Conservation (phyloP, 2,113 vertebrate genomes). For the Puntigrus tetrazona region DNA sequence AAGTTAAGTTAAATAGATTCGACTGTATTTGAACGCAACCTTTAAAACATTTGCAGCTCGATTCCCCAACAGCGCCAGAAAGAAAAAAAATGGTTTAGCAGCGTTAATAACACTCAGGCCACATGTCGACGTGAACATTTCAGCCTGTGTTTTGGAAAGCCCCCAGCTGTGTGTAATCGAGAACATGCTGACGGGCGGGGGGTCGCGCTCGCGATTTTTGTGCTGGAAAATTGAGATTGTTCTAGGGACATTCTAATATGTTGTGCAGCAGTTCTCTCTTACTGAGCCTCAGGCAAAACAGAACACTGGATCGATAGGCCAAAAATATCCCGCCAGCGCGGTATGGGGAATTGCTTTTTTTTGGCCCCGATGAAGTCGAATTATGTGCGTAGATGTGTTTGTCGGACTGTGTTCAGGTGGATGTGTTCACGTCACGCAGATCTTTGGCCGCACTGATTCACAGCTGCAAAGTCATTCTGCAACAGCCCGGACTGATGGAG, state of each 20-base stretch:
- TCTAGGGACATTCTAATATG: constrained; percentile 65
- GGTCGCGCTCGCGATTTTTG: constrained; percentile 22
- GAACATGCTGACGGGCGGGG: neutral
- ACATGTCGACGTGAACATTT: neutral
- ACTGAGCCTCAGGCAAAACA: constrained; percentile 54
- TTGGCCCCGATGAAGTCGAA: neutral
- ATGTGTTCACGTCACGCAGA: constrained; percentile 7
- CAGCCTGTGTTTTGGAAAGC: neutral
- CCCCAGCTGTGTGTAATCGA: constrained; percentile 47
- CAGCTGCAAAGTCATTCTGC: neutral
- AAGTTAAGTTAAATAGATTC: neutral
- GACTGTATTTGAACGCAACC: neutral
- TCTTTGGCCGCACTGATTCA: neutral
- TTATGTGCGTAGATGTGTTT: constrained; percentile 38
- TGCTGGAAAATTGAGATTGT: constrained; percentile 61
- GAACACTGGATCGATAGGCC: constrained; percentile 68
- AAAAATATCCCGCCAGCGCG: constrained; percentile 67
- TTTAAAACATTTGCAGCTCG: neutral
- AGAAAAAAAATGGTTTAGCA: neutral
- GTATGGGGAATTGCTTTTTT: constrained; percentile 49
- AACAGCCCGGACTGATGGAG: neutral
- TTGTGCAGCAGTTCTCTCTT: constrained; percentile 47
- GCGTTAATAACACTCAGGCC: neutral
- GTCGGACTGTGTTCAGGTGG: constrained; percentile 12
- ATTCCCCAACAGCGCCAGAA: neutral